These are phyloP conservation scores for Anthopleura sola DNA, from an alignment of 64 coral and sea anemone genomes.

Conservation along the genomic window DNA sequence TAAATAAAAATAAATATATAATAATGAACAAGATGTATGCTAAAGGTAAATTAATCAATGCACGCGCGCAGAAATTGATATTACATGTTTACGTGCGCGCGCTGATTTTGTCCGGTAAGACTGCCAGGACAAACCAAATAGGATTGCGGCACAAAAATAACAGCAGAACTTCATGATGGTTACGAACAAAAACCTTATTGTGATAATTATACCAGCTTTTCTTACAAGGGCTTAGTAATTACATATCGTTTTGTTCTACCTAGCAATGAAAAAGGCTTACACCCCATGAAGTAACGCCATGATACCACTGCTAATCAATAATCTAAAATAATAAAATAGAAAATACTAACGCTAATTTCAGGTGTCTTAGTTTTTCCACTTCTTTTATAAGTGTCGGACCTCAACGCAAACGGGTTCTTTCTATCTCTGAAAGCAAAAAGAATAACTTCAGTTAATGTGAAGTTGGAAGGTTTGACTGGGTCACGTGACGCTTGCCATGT, in stretches of 20 bases:
- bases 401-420: slow-evolving; percentile 32
- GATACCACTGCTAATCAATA: neutral
- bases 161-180: no score
- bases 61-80: no score
- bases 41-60: no score
- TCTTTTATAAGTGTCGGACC: slow-evolving; percentile 23
- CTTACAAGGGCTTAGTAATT: no score
- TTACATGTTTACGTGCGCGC: neutral
- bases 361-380: slow-evolving; percentile 12
- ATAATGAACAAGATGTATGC: neutral
- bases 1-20: neutral
- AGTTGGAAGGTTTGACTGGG: neutral
- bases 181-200: no score
- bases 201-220: no score
- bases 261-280: no score
- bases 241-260: no score
- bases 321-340: neutral
- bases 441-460: neutral
- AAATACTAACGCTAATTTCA: slow-evolving; percentile 17
- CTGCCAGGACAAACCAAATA: neutral
- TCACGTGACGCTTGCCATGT: no score
- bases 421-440: slow-evolving; percentile 37
- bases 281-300: no score
- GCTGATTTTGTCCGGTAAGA: neutral
- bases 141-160: no score